phyloP scores from a whole-genome alignment of 2,113 vertebrate species.

The Hippolais icterina region DNA sequence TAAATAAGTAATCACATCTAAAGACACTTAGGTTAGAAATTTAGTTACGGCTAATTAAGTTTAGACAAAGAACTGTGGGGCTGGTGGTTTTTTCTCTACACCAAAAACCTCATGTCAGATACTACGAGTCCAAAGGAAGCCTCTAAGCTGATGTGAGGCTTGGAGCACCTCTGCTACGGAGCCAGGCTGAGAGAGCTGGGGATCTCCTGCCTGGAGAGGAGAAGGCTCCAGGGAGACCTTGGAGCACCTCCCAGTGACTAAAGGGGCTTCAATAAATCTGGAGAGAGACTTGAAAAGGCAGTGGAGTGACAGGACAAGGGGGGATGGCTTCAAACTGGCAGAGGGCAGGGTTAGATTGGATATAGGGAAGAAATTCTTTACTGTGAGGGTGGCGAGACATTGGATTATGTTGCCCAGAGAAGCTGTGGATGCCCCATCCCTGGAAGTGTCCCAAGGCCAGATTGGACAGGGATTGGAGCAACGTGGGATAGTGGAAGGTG shows the following conservation, averaged over 20 bases:
- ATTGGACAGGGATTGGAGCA: background rate
- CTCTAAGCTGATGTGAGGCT: background rate
- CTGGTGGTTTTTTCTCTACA: background rate
- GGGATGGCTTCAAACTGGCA: background rate
- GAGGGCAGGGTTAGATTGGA: background rate
- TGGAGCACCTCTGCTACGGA: background rate
- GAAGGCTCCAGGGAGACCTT: background rate
- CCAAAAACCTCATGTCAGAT: background rate
- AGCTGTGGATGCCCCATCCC: background rate
- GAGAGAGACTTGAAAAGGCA: background rate
- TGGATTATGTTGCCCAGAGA: background rate
- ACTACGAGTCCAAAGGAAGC: accelerated
- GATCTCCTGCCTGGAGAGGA: background rate
- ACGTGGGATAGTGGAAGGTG: background rate
- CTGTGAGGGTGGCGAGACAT: background rate
- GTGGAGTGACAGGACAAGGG: background rate
- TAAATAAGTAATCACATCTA: background rate
- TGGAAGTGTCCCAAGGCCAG: background rate
- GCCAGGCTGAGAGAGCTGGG: background rate
- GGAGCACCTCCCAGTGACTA: too few species aligned
- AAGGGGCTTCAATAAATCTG: background rate
- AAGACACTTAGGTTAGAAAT: background rate
- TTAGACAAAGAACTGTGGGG: background rate
- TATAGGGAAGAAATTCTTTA: background rate
- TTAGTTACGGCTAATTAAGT: background rate